phyloP scores from a whole-genome alignment of 2,797 vertebrate species.

The Xenops minutus region DNA sequence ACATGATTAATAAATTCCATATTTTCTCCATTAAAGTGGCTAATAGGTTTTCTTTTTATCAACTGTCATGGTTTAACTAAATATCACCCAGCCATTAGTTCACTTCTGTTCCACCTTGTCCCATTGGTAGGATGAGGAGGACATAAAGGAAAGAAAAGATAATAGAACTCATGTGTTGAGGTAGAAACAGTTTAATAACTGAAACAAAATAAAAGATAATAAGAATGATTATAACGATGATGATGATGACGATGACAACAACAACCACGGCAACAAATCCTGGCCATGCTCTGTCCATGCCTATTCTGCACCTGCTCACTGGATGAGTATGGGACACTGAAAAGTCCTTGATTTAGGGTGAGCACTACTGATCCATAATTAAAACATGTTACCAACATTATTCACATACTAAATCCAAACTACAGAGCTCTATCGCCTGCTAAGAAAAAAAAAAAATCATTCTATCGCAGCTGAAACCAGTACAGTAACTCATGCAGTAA shows the following conservation, averaged over 20 bases:
- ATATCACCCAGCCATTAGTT: background rate
- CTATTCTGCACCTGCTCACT: background rate
- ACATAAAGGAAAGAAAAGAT: background rate
- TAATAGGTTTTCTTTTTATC: background rate
- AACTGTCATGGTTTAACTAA: background rate
- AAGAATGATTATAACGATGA: background rate
- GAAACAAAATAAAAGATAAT: background rate
- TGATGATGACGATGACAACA: no score
- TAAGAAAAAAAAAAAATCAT: background rate
- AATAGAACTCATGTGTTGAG: background rate
- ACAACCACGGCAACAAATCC: background rate
- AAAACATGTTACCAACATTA: background rate
- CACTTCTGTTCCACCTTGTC: background rate
- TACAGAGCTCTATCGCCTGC: background rate
- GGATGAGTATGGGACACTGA: background rate
- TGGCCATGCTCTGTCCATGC: background rate
- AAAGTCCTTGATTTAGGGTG: background rate
- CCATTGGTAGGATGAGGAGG: background rate
- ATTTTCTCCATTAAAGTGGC: background rate
- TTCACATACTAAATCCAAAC: background rate
- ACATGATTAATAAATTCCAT: background rate
- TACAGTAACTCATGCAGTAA: background rate
- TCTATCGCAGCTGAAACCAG: background rate
- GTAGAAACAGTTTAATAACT: background rate
- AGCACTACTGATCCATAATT: background rate